Evolutionary conservation across 2,113 vertebrate genomes (phyloP), one percentile per base, ranked within the genome.

Genomic region (Elachura formosa): DNA sequence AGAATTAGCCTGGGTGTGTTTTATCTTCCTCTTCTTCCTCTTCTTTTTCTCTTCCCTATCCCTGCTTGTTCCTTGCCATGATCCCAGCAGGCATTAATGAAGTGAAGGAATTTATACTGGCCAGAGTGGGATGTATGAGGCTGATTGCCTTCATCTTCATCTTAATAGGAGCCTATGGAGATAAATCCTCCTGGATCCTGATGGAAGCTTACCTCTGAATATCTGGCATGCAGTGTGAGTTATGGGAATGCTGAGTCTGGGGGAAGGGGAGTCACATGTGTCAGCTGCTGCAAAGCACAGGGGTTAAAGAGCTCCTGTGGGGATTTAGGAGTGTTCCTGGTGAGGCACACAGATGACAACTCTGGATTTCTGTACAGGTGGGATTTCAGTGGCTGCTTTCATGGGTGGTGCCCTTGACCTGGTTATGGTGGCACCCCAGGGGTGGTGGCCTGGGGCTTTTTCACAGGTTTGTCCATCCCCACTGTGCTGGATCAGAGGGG

Each of bases 81-180:
- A 89, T 92, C 96, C 91, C 74, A 43, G 89, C 22, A 72, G 86
- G 28, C 68, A 56, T 78, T 95, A 23, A 80, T 48, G 93, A 96
- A 79, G 46, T 69, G 84, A 76, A 94, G 77, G 86, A 82, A 61
- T 93, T 97, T 89, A 75, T 90, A 77, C 55, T 41, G 88, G 78
- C 93, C 90, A 72, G 78, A 87, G 91, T 92, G 93, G 93, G 84
- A 96, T 52, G 93, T n/a, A 33, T 88, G 92, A 93, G 96, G 68
- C 92, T 88, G 95, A 83, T 96, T 91, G 94, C 92, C 95, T 92
- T 85, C 88, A 87, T 94, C 90, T 94, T 94, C n/a, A 95, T 97
- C 24, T 84, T 97, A 96, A 96, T 95, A 96, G 91, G 67, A 84
- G 68, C 64, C 76, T 41, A 18, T 41, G 28, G n/a, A 97, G 93